These are phyloP conservation scores for Cecropterus lyciades DNA, from an alignment of 1,140 invertebrate genomes.

Conservation along the genomic window DNA sequence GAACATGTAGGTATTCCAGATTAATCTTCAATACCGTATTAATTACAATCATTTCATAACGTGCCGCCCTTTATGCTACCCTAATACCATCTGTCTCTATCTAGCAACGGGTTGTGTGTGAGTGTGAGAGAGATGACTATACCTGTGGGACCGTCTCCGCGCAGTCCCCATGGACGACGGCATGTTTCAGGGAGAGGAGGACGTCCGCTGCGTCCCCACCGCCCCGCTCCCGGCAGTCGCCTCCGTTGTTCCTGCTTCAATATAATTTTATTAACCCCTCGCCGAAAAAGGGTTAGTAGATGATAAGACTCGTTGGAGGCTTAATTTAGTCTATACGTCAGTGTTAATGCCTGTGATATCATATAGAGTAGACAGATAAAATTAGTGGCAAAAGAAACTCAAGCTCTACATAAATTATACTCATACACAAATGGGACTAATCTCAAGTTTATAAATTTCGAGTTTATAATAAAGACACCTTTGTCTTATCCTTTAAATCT, in stretches of 20 bases:
- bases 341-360: too few relatives aligned
- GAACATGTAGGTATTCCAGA: slow-evolving; percentile 38
- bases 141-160: slow-evolving; percentile 73
- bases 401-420: too few relatives aligned
- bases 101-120: slow-evolving; percentile 13
- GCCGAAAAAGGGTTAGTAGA: too few relatives aligned
- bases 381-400: too few relatives aligned
- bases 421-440: too few relatives aligned
- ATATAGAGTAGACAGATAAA: too few relatives aligned
- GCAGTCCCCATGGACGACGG: slow-evolving; percentile 91
- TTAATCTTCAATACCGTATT: slow-evolving; percentile 43
- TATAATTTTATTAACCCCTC: slow-evolving; percentile 9
- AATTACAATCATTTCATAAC: slow-evolving; percentile 58
- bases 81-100: slow-evolving; percentile 42
- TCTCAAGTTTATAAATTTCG: too few relatives aligned
- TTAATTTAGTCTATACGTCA: too few relatives aligned
- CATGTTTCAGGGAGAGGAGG: slow-evolving; percentile 93
- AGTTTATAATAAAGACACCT: too few relatives aligned
- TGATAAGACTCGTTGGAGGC: too few relatives aligned
- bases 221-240: slow-evolving; percentile 70
- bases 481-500: too few relatives aligned
- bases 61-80: slow-evolving; percentile 33
- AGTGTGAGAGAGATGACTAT: slow-evolving; percentile 53
- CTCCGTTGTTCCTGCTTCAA: slow-evolving; percentile 65
- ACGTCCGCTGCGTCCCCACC: slow-evolving; percentile 90